Base-by-base conservation (phyloP, 2,888 invertebrate species). In the Tortricodes alternella region DNA sequence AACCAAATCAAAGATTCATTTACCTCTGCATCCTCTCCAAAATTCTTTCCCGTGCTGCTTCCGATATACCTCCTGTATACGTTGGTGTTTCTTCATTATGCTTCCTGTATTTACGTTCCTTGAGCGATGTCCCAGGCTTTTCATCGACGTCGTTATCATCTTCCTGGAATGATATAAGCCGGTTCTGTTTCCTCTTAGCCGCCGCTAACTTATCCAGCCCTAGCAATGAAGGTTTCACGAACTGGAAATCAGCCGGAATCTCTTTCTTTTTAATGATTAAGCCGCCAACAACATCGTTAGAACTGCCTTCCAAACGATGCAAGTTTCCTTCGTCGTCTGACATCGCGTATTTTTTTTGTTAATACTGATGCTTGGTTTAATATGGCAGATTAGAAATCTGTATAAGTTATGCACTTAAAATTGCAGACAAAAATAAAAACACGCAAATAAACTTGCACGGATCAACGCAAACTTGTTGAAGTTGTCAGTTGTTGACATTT, bases 1-100 rank as follows among this genome's bases (percentile, higher is more conserved):
- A 49, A 27, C n/a, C 23, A 7, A 39, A 13, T 1, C 29, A 48
- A 24, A n/a, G 8, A 21, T 2, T 0, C 3, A 7, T 32, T 63
- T 67, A 92, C 74, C 85, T 90, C 61, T 92, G 88, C 39, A 94
- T 86, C 60, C 95, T 91, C 70, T 95, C 94, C 24, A 94, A 83
- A 72, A 96, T 91, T 39, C 96, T 92, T 67, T 94, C 93, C 53
- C 94, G 91, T 0, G 96, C 96, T 74, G 94, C 94, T 53, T 94
- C 93, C 21, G 96, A 96, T 16, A 98, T 95, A 3, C 98, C 98
- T 3, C 98, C 98, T 0, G 98, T 97, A 73, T 98, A 94, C 0
- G 98, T 96, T 0, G 99, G 99, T 0, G 98, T 98, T 86, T 99
- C 98, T 70, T 95, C 95, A 67, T 94, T 93, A 8, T 94, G 92